Percentiles rank a stretch among this genome's conserved stretches.
Conservation (phyloP, 2,888 invertebrate species). For the Thereva unica region DNA sequence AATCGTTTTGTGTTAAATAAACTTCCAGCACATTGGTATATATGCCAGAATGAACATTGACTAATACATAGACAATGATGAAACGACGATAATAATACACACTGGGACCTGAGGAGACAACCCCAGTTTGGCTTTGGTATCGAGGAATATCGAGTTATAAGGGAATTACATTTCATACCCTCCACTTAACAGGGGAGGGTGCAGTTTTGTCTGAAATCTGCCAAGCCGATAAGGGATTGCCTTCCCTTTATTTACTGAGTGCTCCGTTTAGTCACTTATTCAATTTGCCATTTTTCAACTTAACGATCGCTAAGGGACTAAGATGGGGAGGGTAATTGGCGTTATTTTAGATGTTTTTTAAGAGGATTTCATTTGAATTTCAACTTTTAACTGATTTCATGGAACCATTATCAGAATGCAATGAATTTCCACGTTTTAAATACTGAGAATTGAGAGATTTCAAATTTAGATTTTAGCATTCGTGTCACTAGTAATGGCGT, state of each 20-base stretch:
- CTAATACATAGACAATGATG: neutral
- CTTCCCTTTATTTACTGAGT: constrained; percentile 43
- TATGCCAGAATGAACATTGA: neutral
- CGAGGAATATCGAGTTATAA: constrained; percentile 36
- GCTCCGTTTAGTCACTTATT: constrained; percentile 54
- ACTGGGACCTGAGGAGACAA: constrained; percentile 1
- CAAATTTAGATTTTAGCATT: no score
- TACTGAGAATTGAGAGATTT: no score
- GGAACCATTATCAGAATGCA: no score
- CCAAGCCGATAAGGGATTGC: constrained; percentile 38
- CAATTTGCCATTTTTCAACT: constrained; percentile 59
- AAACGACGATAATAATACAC: neutral
- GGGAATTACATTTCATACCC: constrained; percentile 38
- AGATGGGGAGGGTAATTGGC: constrained; percentile 24
- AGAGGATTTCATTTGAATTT: constrained; percentile 10
- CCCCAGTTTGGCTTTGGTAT: constrained; percentile 24
- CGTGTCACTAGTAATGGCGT: no score
- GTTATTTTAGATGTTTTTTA: constrained; percentile 16
- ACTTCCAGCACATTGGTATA: constrained; percentile 41
- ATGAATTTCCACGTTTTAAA: no score
- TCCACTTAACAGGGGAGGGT: constrained; percentile 28
- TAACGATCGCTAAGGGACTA: constrained; percentile 39
- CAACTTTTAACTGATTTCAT: neutral
- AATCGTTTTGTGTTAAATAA: constrained; percentile 48
- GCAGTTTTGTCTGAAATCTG: constrained; percentile 39